A percentile compares a stretch with the other conserved stretches of the same genome.
These are phyloP conservation scores for Julus scanicus DNA, from an alignment of 2,888 invertebrate species.

Conservation along the genomic window DNA sequence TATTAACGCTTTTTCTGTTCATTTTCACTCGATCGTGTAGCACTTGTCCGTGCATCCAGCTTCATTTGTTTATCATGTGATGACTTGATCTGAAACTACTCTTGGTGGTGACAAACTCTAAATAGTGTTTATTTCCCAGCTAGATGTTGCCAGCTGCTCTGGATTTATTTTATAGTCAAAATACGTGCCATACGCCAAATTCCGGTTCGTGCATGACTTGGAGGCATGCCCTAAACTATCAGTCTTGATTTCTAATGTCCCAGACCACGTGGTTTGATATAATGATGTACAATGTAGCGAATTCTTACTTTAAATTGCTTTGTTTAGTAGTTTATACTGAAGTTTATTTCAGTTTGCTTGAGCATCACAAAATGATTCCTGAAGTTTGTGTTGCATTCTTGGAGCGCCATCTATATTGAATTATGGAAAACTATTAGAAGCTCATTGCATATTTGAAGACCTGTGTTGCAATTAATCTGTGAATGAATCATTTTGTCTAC, in stretches of 20 bases:
- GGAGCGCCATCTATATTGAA: too few species aligned
- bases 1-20: background rate
- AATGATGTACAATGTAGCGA: too few species aligned
- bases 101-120: constrained; percentile 38
- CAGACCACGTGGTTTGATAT: too few species aligned
- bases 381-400: too few species aligned
- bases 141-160: background rate
- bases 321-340: too few species aligned
- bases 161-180: background rate
- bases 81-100: background rate
- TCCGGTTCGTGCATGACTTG: background rate
- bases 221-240: background rate
- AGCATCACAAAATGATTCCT: too few species aligned
- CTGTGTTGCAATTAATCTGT: too few species aligned
- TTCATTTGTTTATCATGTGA: constrained; percentile 10
- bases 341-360: too few species aligned
- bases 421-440: too few species aligned
- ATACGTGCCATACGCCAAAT: background rate
- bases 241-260: background rate
- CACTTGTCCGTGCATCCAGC: background rate
- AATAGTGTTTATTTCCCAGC: constrained; percentile 19
- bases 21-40: background rate
- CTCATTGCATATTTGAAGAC: too few species aligned
- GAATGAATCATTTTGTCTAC: too few species aligned
- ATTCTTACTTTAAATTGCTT: too few species aligned